Percentiles rank a stretch among this genome's conserved stretches.
Evolutionary conservation across 2,113 vertebrate species (phyloP).

Genomic region (Rafetus swinhoei): DNA sequence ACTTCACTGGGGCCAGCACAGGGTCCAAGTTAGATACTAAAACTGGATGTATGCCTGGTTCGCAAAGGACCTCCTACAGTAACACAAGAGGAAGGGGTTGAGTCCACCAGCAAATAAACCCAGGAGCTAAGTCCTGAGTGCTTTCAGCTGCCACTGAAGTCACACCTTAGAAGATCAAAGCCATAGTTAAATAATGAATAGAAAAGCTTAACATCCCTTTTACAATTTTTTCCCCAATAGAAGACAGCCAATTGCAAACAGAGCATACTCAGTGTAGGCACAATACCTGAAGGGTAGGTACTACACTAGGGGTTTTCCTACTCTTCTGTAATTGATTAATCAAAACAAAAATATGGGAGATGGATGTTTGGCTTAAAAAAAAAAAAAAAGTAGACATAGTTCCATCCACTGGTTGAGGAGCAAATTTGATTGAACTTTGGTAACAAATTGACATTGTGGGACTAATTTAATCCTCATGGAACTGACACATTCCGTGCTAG

Average conservation of each 20-base stretch:
- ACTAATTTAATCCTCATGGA: not conserved
- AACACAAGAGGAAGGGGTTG: not conserved
- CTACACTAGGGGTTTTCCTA: not conserved
- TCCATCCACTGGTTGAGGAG: rapidly evolving
- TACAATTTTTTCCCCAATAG: constrained; percentile 27
- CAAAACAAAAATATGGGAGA: not conserved
- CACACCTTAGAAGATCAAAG: rapidly evolving
- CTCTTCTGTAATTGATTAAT: constrained; percentile 40
- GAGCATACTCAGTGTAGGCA: not conserved
- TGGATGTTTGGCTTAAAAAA: not conserved
- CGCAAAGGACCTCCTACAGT: not conserved
- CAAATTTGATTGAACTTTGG: rapidly evolving
- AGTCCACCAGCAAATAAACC: not conserved
- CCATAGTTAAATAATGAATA: not conserved
- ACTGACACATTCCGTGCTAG: not conserved
- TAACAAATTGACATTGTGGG: not conserved
- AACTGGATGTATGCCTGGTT: not conserved
- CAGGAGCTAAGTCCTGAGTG: not conserved
- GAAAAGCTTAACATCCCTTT: constrained; percentile 29
- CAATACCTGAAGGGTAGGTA: not conserved
- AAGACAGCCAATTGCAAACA: not conserved
- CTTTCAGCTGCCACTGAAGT: constrained; percentile 31
- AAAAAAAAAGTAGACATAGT: not conserved
- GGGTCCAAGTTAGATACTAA: not conserved
- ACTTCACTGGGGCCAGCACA: not conserved